Conservation (phyloP, 2,797 vertebrate genomes). For the Lycodopsis pacificus region DNA sequence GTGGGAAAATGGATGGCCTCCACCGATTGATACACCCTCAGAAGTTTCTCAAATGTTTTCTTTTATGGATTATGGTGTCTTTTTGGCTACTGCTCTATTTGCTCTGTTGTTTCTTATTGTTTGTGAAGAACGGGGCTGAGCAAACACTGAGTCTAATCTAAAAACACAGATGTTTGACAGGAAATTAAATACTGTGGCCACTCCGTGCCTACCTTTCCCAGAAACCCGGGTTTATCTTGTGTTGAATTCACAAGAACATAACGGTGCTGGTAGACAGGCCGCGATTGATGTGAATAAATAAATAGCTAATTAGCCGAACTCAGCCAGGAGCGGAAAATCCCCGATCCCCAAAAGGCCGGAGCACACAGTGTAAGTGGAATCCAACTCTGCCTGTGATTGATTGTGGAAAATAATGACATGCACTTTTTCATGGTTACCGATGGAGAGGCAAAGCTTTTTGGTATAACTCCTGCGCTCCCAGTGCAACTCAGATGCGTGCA, state of each 20-base stretch:
- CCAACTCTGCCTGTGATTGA: conserved; percentile 47
- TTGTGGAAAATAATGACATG: conserved; percentile 67
- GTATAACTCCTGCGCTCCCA: conserved; percentile 22
- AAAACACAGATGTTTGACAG: conserved; percentile 72
- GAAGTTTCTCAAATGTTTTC: conserved; percentile 58
- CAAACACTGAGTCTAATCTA: conserved; percentile 58
- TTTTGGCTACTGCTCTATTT: conserved; percentile 42
- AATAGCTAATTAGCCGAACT: conserved; percentile 66
- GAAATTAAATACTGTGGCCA: conserved; percentile 71
- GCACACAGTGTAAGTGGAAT: conserved; percentile 26
- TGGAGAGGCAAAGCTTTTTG: conserved; percentile 56
- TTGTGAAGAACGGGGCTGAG: conserved; percentile 57
- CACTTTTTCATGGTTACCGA: conserved; percentile 50
- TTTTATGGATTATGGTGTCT: conserved; percentile 46
- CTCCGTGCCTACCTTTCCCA: conserved; percentile 69
- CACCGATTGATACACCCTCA: conserved; percentile 40
- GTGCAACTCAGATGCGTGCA: conserved; percentile 18
- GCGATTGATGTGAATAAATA: conserved; percentile 68
- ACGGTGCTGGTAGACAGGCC: conserved; percentile 48
- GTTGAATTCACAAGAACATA: conserved; percentile 62
- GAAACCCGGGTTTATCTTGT: conserved; percentile 73
- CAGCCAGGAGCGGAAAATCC: conserved; percentile 53
- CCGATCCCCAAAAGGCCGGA: conserved; percentile 39
- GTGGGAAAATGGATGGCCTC: conserved; percentile 18
- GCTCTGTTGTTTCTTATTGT: conserved; percentile 64